These are phyloP conservation scores for Rhabdophis nuchalis DNA, from an alignment of 2,797 vertebrate species.

Conservation along the genomic window DNA sequence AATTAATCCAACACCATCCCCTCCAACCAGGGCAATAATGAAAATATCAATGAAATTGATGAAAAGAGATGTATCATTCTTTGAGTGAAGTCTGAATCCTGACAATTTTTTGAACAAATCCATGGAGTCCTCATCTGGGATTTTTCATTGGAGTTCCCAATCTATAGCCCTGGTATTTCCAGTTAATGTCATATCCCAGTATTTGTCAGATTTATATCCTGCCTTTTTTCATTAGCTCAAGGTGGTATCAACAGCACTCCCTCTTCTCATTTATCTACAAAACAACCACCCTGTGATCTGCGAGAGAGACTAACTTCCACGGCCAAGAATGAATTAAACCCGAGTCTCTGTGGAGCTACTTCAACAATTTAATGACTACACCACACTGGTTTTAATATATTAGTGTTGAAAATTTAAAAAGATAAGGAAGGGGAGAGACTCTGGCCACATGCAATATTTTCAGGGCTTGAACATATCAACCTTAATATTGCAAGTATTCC, in stretches of 20 bases:
- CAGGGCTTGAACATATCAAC: background rate
- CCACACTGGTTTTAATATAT: background rate
- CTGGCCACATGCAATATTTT: background rate
- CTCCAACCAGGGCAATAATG: background rate
- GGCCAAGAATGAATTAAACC: background rate
- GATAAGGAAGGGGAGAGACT: background rate
- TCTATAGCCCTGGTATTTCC: background rate
- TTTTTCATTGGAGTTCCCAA: background rate
- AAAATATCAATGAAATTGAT: background rate
- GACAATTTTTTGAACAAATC: background rate
- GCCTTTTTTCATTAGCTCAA: background rate
- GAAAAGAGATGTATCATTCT: background rate
- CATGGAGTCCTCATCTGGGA: background rate
- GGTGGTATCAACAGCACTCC: background rate
- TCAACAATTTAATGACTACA: background rate
- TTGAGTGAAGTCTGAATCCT: background rate
- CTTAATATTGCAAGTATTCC: background rate
- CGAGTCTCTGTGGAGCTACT: background rate
- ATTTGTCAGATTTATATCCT: background rate
- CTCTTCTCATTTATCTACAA: background rate
- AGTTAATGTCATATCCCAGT: background rate
- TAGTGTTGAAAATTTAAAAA: background rate
- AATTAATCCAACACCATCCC: background rate
- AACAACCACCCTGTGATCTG: background rate
- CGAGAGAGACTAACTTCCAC: background rate